Evolutionary conservation across 2,113 vertebrate species (phyloP).

Genomic region (Sinocyclocheilus anophthalmus): DNA sequence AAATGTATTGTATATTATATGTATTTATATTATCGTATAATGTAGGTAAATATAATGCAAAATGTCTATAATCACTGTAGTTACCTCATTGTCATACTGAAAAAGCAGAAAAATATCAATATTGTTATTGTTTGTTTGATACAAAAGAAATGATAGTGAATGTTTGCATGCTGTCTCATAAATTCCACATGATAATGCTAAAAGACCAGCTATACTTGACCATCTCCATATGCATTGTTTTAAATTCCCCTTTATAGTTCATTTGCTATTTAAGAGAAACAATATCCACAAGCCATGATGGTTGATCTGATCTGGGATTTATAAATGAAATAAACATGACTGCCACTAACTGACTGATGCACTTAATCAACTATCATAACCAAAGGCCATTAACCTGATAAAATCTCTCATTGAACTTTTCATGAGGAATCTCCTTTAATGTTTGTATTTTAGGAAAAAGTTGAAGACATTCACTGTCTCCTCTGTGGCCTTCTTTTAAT

Average conservation of each 20-base stretch:
- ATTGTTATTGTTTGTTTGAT: not conserved
- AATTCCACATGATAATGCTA: not conserved
- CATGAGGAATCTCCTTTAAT: not conserved
- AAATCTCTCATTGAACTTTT: conserved; percentile 15
- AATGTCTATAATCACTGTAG: too few species aligned
- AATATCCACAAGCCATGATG: not conserved
- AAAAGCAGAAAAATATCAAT: too few species aligned
- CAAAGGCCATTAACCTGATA: conserved; percentile 16
- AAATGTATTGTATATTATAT: too few species aligned
- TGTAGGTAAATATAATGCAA: too few species aligned
- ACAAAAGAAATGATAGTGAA: not conserved
- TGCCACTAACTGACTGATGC: not conserved
- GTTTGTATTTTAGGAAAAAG: not conserved
- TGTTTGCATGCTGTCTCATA: not conserved
- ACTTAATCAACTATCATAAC: not conserved
- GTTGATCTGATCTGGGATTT: not conserved
- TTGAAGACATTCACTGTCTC: not conserved
- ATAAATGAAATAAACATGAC: conserved; percentile 5
- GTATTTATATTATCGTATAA: too few species aligned
- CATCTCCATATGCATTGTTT: not conserved
- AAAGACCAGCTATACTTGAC: not conserved
- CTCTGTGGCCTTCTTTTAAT: not conserved
- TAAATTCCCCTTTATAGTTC: not conserved
- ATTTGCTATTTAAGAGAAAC: not conserved
- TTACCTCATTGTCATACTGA: too few species aligned